phyloP scores from a whole-genome alignment of 2,888 invertebrate genomes.

The Ectemnius continuus region DNA sequence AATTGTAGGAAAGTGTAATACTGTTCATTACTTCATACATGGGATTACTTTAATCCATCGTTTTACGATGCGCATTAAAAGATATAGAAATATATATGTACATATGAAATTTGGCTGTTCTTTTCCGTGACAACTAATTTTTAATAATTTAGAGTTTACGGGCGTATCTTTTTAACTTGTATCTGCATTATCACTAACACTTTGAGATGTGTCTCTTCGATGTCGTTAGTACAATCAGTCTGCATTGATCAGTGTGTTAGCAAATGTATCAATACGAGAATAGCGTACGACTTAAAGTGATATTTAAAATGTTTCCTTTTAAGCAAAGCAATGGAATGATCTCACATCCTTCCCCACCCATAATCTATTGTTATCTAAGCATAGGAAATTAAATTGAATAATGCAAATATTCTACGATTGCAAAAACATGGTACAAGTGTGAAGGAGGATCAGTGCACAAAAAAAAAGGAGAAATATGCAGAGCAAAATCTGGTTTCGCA shows the following conservation, averaged over 20 bases:
- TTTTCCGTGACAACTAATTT: background rate
- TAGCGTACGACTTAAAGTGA: conserved; percentile 39
- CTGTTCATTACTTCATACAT: too few species aligned
- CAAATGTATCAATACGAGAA: conserved; percentile 27
- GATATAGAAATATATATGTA: too few species aligned
- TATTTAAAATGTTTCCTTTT: conserved; percentile 31
- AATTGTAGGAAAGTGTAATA: conserved; percentile 1
- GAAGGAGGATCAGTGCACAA: conserved; percentile 41
- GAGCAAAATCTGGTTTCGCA: background rate
- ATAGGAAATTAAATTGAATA: conserved; percentile 37
- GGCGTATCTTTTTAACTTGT: background rate
- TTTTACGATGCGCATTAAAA: too few species aligned
- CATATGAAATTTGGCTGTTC: too few species aligned
- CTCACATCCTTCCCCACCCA: conserved; percentile 63
- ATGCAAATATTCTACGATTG: conserved; percentile 42
- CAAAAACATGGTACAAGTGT: conserved; percentile 33
- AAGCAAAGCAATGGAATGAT: conserved; percentile 66
- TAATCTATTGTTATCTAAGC: conserved; percentile 55
- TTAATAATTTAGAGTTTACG: background rate
- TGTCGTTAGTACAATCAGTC: conserved; percentile 46
- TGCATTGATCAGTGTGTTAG: conserved; percentile 21
- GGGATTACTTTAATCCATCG: too few species aligned
- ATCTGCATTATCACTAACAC: background rate
- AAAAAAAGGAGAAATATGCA: conserved; percentile 29
- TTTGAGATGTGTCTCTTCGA: conserved; percentile 44